Evolutionary conservation across 2,797 vertebrate genomes (phyloP), one percentile per base, ranked within the genome.

Genomic region (Florisuga fusca): DNA sequence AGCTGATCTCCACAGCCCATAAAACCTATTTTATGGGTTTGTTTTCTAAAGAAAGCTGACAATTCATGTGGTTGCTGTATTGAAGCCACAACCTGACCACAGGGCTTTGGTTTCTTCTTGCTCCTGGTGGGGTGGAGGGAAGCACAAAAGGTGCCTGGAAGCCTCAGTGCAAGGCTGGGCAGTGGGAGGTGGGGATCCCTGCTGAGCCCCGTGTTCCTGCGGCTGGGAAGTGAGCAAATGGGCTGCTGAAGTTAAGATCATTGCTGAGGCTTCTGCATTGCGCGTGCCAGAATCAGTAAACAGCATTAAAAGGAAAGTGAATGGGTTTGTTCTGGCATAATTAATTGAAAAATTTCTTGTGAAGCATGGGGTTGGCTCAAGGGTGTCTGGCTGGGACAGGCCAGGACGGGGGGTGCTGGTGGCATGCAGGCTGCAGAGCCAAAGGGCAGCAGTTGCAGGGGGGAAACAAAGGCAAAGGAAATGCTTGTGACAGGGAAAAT

Each of bases 161-260:
- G 27, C 23, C 19, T 18, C 36, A 10, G 67, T 5, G 4, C 1
- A 10, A 33, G 29, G 2, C 17, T 63, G 59, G n/a, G 51, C 31
- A 25, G 67, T 6, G 7, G 34, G 54, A 38, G 12, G 15, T 9
- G 82, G 54, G 6, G 15, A 34, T 38, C 31, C 43, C 33, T 5
- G 25, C 19, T 0, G 33, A 31, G 9, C 0, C 2, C 10, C 1
- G 19, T 51, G 55, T 26, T 45, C 22, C 68, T 31, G 46, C 0
- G 1, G 26, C 22, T 9, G 20, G 14, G n/a, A 12, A n/a, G 31
- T 7, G 1, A 0, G 5, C n/a, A 7, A 25, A 6, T 0, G 10
- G 25, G 19, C 51, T 55, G 69, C 61, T 23, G 57, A 8, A n/a
- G 13, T 4, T 33, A 54, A 17, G 53, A 46, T 22, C 12, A 5